Conservation (phyloP, 2,888 invertebrate genomes). For the Sylvicola cinctus region DNA sequence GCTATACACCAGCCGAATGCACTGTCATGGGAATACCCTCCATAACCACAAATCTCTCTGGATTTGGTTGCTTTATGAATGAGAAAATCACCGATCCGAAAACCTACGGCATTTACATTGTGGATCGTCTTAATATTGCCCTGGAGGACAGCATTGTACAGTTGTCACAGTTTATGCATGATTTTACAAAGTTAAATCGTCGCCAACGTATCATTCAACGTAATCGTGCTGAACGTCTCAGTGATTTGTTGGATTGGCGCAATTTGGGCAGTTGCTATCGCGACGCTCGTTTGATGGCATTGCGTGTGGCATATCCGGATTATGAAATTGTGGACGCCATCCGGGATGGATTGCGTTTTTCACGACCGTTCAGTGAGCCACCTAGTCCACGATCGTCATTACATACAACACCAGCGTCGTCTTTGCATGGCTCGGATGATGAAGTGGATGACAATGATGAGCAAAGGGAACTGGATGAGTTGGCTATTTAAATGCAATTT, state of each 20-base stretch:
- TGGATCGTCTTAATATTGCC: conserved; percentile 78
- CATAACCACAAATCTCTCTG: conserved; percentile 91
- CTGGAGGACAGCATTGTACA: conserved; percentile 84
- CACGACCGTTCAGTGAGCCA: conserved; percentile 75
- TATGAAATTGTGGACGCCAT: conserved; percentile 47
- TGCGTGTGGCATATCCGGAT: conserved; percentile 73
- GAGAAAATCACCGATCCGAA: conserved; percentile 94
- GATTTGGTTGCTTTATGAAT: conserved; percentile 97
- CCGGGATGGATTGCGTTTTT: conserved; percentile 50
- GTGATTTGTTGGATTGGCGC: conserved; percentile 95
- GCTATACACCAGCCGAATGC: conserved; percentile 98
- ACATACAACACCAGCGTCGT: conserved; percentile 75
- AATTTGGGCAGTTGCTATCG: conserved; percentile 94
- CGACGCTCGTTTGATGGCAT: conserved; percentile 77
- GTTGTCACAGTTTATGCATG: conserved; percentile 77
- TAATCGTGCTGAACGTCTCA: conserved; percentile 90
- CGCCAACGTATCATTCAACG: conserved; percentile 95
- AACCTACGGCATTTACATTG: conserved; percentile 97
- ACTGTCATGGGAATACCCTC: conserved; percentile 99
- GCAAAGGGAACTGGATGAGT: conserved; percentile 51
- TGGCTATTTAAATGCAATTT: no score
- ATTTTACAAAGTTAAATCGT: conserved; percentile 73
- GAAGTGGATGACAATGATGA: conserved; percentile 64
- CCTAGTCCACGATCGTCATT: conserved; percentile 71
- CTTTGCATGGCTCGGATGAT: conserved; percentile 68